These are phyloP conservation scores for Trissolcus japonicus DNA, from an alignment of 2,888 invertebrate species.

Conservation along the genomic window DNA sequence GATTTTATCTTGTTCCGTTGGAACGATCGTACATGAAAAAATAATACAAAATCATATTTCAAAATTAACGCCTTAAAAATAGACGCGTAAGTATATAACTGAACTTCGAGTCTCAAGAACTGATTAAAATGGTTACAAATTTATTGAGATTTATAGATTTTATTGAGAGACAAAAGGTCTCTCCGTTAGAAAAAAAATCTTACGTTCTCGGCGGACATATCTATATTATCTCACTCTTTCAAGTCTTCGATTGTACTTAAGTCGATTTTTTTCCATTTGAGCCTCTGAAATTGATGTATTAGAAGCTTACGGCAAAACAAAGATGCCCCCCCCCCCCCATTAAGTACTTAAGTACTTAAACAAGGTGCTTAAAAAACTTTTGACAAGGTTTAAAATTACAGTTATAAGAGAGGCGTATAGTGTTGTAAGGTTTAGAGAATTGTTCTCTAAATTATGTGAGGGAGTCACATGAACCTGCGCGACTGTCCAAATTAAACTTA, in stretches of 20 bases:
- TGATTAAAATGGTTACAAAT: too few relatives aligned
- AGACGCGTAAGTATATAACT: too few relatives aligned
- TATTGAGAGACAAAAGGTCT: too few relatives aligned
- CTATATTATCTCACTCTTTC: conserved; percentile 39
- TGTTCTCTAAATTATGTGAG: conserved; percentile 15
- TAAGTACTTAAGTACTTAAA: conserved; percentile 15
- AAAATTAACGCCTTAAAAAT: too few relatives aligned
- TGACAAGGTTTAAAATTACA: conserved; percentile 27
- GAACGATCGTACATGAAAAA: too few relatives aligned
- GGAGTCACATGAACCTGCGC: conserved; percentile 8
- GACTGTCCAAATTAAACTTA: conserved; percentile 23
- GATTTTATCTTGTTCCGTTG: too few relatives aligned
- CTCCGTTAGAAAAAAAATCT: too few relatives aligned
- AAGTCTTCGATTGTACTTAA: conserved; percentile 8
- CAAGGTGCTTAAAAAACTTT: conserved; percentile 27
- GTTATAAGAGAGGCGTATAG: conserved; percentile 7
- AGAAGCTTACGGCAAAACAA: conserved; percentile 7
- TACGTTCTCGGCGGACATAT: too few relatives aligned
- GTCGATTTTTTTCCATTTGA: conserved; percentile 1
- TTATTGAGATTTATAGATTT: too few relatives aligned
- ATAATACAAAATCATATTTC: too few relatives aligned
- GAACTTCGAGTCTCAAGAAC: too few relatives aligned
- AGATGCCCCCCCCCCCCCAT: not conserved
- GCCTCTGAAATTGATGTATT: conserved; percentile 3
- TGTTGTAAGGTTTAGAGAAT: conserved; percentile 8